Evolutionary conservation across 1,140 invertebrate species (phyloP), one percentile per base, ranked within the genome.

Genomic region (Anagrus nilaparvatae): DNA sequence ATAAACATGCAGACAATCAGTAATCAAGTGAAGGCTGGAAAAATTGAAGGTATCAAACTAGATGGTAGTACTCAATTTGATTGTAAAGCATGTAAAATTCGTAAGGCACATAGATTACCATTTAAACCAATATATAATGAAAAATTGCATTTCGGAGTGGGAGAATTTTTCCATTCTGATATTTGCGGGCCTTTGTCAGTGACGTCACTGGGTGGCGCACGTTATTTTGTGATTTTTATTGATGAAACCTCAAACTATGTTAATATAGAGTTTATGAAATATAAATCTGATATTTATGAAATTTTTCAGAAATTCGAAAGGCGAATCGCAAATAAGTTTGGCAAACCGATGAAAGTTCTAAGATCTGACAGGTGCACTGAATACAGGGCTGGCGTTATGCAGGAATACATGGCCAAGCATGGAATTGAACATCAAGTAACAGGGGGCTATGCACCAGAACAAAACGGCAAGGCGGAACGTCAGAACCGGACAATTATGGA

Each of bases 131-230:
- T 24, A 9, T n/a, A 21, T 4, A 32, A 35, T 3, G 29, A 39
- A 4, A 25, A 21, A 1, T 8, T 2, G 9, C 40, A 44, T n/a
- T 33, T 21, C 29, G 1, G 31, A 30, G 21, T 27, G 0, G 47
- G 47, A 1, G 40, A 49, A 16, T 40, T 35, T 4, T 40, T 49
- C 35, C 45, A 40, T 18, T 48, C 27, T 32, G 34, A 41, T 9
- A 19, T 31, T 8, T 41, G 31, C 4, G 43, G 36, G 4, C 28
- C 38, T 24, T 35, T 43, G 31, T 24, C 30, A 34, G 37, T 18
- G 18, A 34, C 27, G 18, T 46, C 40, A 1, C 7, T 43, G 8
- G 18, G 18, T n/a, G 32, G 37, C 1, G 36, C 45, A n/a, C 36
- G 16, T 21, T 39, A 20, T 19, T 43, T 30, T 18, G 30, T 43